These are phyloP conservation scores for Spodoptera frugiperda DNA, from an alignment of 1,140 invertebrate species.

Conservation along the genomic window DNA sequence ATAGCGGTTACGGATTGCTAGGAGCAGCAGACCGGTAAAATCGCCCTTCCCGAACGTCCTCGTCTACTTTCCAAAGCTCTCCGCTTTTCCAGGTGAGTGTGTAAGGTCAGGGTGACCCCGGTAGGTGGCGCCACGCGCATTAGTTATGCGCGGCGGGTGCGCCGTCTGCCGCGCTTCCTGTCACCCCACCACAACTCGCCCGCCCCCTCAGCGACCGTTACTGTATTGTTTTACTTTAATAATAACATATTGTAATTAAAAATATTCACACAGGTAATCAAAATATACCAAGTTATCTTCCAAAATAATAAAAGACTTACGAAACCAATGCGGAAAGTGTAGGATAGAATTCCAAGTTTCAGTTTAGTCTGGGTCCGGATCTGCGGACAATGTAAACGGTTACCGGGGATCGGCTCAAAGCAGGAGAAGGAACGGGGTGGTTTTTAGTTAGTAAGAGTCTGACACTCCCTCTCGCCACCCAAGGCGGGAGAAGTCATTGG, in stretches of 20 bases:
- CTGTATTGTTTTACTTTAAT: slow-evolving; percentile 12
- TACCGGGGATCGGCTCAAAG: too few species aligned
- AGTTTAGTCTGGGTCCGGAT: too few species aligned
- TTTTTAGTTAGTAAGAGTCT: too few species aligned
- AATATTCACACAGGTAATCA: too few species aligned
- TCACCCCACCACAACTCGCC: slow-evolving; percentile 52
- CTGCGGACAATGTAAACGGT: too few species aligned
- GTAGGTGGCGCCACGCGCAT: slow-evolving; percentile 72
- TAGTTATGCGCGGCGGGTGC: slow-evolving; percentile 73
- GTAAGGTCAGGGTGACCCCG: slow-evolving; percentile 70
- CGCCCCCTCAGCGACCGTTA: slow-evolving; percentile 38
- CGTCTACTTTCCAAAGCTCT: slow-evolving; percentile 29
- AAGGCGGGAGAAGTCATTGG: too few species aligned
- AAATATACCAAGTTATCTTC: too few species aligned
- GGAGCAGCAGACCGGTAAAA: slow-evolving; percentile 1
- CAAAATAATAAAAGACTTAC: too few species aligned
- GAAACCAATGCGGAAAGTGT: too few species aligned
- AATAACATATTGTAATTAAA: neutral
- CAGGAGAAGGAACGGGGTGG: too few species aligned
- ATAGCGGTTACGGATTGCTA: neutral
- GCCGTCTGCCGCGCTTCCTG: slow-evolving; percentile 77
- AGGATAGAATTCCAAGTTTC: too few species aligned
- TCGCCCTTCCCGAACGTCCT: neutral
- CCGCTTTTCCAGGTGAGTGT: slow-evolving; percentile 41
- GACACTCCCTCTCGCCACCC: too few species aligned